Percentiles rank a stretch among this genome's conserved stretches.
These are phyloP conservation scores for Rhamnusium bicolor DNA, from an alignment of 2,888 invertebrate species.

Conservation along the genomic window DNA sequence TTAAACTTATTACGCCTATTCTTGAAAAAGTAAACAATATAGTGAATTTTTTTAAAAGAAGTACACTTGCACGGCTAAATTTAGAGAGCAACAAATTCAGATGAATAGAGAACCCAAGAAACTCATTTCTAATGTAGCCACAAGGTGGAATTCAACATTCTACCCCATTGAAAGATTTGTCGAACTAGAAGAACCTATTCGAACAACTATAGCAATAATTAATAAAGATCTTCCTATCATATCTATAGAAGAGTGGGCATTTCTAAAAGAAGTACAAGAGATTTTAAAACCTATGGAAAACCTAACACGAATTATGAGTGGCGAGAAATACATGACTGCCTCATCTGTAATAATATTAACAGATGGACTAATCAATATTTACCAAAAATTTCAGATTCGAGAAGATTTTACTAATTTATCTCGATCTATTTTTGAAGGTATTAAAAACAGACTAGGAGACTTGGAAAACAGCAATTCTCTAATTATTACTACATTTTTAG, in stretches of 20 bases:
- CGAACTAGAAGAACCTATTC: constrained; percentile 32
- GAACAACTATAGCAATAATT: constrained; percentile 31
- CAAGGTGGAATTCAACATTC: constrained; percentile 38
- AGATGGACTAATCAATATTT: too few species aligned
- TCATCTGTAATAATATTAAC: too few species aligned
- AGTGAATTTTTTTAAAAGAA: constrained; percentile 55
- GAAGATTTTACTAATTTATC: too few species aligned
- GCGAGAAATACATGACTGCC: constrained; percentile 33
- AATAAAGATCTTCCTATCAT: constrained; percentile 23
- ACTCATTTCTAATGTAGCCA: too few species aligned
- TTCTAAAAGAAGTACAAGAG: constrained; percentile 31
- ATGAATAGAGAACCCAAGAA: constrained; percentile 29
- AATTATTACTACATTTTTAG: too few species aligned
- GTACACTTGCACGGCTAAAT: constrained; percentile 50
- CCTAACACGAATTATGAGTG: constrained; percentile 31
- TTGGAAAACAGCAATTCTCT: too few species aligned
- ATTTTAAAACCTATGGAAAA: constrained; percentile 30
- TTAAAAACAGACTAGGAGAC: too few species aligned
- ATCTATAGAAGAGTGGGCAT: constrained; percentile 28
- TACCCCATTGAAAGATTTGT: constrained; percentile 36
- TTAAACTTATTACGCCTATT: constrained; percentile 29
- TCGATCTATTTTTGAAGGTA: too few species aligned
- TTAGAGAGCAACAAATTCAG: constrained; percentile 59
- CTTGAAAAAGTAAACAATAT: constrained; percentile 48
- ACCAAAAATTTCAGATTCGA: too few species aligned